phyloP scores from a whole-genome alignment of 1,140 invertebrate genomes.

The Bombus sylvicola region DNA sequence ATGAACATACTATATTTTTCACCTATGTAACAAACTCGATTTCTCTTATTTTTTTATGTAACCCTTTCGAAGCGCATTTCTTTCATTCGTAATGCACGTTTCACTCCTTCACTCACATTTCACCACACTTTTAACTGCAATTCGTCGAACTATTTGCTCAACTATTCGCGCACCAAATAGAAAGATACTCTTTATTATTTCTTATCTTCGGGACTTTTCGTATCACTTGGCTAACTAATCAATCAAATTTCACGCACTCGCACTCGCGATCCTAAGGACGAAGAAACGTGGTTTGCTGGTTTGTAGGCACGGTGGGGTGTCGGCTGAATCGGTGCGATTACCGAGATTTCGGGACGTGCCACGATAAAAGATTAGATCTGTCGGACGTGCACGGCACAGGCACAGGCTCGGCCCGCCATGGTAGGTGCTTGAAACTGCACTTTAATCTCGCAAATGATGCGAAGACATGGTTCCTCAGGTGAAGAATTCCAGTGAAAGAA shows the following conservation, averaged over 20 bases:
- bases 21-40: background rate
- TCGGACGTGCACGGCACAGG: slow-evolving; percentile 35
- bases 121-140: no score
- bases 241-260: background rate
- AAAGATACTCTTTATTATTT: background rate
- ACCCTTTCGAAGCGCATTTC: no score
- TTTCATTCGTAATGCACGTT: no score
- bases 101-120: no score
- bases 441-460: slow-evolving; percentile 68
- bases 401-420: background rate
- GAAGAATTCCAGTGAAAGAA: slow-evolving; percentile 5
- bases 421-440: slow-evolving; percentile 51
- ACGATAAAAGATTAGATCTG: slow-evolving; percentile 67
- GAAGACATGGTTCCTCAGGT: slow-evolving; percentile 10
- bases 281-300: background rate
- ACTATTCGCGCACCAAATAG: background rate
- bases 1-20: background rate
- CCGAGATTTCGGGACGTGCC: slow-evolving; percentile 48
- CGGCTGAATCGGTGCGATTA: slow-evolving; percentile 21
- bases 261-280: background rate
- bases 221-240: background rate
- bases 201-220: background rate
- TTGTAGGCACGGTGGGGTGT: background rate
- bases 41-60: background rate
- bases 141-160: no score